Evolutionary conservation across 2,797 vertebrate species (phyloP).

Genomic region (Australoheros facetus): DNA sequence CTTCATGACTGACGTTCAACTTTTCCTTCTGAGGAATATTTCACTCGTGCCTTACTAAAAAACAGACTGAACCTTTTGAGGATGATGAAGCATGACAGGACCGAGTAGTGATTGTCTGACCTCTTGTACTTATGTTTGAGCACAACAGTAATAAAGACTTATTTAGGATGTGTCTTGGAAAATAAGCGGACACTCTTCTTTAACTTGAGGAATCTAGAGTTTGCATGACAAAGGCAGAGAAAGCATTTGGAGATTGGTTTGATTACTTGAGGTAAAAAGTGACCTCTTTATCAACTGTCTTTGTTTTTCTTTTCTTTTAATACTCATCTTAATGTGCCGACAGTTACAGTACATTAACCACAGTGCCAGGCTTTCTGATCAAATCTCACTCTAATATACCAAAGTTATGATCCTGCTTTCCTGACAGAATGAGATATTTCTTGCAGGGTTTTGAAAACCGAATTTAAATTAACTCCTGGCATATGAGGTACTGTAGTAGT

Average conservation of each 20-base stretch:
- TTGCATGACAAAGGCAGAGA: conserved; percentile 14
- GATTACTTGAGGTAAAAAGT: background rate
- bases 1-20: conserved; percentile 74
- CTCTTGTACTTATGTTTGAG: conserved; percentile 34
- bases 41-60: conserved; percentile 92
- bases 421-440: conserved; percentile 19
- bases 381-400: conserved; percentile 19
- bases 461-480: background rate
- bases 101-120: conserved; percentile 22
- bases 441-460: background rate
- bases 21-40: conserved; percentile 89
- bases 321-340: background rate
- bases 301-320: background rate
- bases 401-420: conserved; percentile 48
- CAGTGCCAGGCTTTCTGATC: conserved; percentile 40
- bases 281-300: conserved; percentile 9
- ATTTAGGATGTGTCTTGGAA: background rate
- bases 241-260: background rate
- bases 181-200: conserved; percentile 3
- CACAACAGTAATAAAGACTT: conserved; percentile 39
- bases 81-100: conserved; percentile 64
- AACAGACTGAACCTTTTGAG: conserved; percentile 74
- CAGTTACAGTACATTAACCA: conserved; percentile 19
- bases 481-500: background rate
- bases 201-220: conserved; percentile 33